Evolutionary conservation across 2,113 vertebrate species (phyloP).

Genomic region (Dromas ardeola): DNA sequence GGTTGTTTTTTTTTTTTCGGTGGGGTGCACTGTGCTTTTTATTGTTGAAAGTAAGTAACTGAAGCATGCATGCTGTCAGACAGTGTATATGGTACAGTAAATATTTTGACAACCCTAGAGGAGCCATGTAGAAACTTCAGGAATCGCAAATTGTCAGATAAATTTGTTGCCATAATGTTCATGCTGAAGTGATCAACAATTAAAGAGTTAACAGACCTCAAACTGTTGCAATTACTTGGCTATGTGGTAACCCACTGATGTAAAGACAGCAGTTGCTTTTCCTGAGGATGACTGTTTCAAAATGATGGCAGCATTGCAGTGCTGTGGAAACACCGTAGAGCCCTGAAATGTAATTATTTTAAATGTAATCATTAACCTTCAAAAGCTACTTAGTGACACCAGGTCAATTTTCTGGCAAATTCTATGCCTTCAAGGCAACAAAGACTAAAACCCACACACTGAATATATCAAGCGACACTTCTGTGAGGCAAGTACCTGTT

Average conservation of each 20-base stretch:
- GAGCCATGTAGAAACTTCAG: neutral
- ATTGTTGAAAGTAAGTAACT: neutral
- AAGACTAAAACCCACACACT: neutral
- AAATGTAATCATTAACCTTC: neutral
- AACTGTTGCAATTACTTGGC: neutral
- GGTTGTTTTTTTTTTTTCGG: neutral
- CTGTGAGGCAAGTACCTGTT: neutral
- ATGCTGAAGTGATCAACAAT: neutral
- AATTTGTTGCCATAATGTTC: neutral
- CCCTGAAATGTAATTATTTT: neutral
- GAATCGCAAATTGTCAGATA: neutral
- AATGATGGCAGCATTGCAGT: neutral
- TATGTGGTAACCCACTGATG: neutral
- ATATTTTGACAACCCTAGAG: neutral
- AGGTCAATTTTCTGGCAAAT: neutral
- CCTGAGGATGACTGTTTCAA: neutral
- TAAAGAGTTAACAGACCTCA: neutral
- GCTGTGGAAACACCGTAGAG: neutral
- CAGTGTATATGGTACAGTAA: neutral
- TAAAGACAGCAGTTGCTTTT: neutral
- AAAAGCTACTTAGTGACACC: neutral
- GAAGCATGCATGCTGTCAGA: neutral
- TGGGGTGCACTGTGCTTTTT: neutral
- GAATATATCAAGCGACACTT: neutral
- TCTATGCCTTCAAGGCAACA: neutral